Conservation (phyloP, 2,797 vertebrate species). For the Erethizon dorsatum region DNA sequence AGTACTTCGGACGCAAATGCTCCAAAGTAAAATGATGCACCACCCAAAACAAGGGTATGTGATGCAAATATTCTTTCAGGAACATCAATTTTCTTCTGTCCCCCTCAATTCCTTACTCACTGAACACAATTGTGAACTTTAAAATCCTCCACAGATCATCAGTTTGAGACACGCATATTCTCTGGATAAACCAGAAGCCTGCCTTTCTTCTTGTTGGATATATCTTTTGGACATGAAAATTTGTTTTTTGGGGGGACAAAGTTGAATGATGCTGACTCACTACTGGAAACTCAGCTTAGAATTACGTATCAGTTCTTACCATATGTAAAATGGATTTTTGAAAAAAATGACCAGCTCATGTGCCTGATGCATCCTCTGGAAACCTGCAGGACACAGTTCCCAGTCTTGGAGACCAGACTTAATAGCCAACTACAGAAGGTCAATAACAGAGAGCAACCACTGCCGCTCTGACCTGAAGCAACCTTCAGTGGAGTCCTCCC, state of each 20-base stretch:
- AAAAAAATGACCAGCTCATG: background rate
- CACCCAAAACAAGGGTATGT: background rate
- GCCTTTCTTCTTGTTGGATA: slow-evolving; percentile 17
- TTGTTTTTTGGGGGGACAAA: background rate
- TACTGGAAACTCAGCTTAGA: background rate
- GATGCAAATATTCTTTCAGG: background rate
- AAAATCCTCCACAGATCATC: background rate
- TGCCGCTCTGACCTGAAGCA: background rate
- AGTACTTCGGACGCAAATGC: slow-evolving; percentile 16
- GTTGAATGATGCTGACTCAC: background rate
- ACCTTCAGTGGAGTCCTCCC: background rate
- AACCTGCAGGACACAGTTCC: background rate
- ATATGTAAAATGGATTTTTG: background rate
- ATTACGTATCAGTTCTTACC: background rate
- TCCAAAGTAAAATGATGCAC: background rate
- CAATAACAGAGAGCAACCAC: background rate
- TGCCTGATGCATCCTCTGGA: background rate
- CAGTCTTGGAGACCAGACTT: background rate
- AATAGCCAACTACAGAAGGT: background rate
- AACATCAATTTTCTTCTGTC: background rate
- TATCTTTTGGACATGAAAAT: background rate
- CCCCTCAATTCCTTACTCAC: background rate
- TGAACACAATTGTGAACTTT: slow-evolving; percentile 2
- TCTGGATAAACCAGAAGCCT: background rate
- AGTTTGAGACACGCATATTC: background rate